Base-by-base conservation (phyloP, 2,113 vertebrate species). In the Holacanthus passer region DNA sequence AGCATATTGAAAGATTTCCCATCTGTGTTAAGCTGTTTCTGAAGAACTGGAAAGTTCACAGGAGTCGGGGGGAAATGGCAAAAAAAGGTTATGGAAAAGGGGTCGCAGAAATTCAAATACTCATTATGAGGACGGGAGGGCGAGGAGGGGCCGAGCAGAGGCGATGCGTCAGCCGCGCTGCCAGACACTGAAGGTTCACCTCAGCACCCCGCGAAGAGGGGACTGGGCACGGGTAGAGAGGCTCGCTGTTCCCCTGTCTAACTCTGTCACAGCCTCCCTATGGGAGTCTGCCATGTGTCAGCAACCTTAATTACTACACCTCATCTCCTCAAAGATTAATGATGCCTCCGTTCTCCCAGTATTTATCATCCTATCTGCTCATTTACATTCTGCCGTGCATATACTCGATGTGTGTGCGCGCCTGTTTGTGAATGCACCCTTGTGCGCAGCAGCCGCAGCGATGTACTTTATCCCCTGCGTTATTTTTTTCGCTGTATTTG, bases 311-410 rank as follows among this genome's bases (percentile, higher is more conserved):
- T 91, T 90, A 94, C 87, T 82, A 73, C 79, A 87, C 82, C 88
- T 90, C 88, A 82, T 91, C 91, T 90, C 69, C 86, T 89, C 83
- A 78, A 88, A 92, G 92, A 93, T 91, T 90, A 92, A 91, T 89
- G 88, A 89, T 9, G 67, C 85, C 75, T 79, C 67, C 41, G 52
- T 80, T 85, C 77, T 60, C 39, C 53, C 47, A 55, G 71, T 88
- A 78, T 87, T 88, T 86, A 91, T 93, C 89, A 86, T 88, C 83
- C 74, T 73, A 92, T 88, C 89, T 72, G 16, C 68, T 87, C 82
- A 88, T 93, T 90, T 87, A 82, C 77, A 79, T 90, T 82, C 83
- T 48, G 73, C 87, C 43, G 17, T 65, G 70, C n/a, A 5, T 7
- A 2, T 62, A 85, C 70, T 79, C 60, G 59, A 12, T 27, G 39